Conservation (phyloP, 2,888 invertebrate species). For the Drosophila melanosoma region DNA sequence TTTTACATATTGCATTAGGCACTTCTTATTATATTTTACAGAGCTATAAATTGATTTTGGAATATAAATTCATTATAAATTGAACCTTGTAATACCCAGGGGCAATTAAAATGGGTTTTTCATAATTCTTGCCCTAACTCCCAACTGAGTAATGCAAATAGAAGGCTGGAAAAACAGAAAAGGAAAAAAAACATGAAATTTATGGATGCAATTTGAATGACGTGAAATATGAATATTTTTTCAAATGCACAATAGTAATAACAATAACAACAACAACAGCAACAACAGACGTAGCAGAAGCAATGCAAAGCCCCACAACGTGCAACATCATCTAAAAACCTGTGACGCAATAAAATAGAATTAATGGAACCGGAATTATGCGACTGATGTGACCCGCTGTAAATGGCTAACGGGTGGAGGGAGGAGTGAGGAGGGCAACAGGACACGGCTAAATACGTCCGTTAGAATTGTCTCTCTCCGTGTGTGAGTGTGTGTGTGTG, state of each 20-base stretch:
- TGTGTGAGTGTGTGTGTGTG: conserved; percentile 31
- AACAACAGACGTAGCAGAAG: conserved; percentile 15
- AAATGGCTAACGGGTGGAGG: conserved; percentile 2
- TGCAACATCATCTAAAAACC: conserved; percentile 73
- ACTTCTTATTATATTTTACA: neutral
- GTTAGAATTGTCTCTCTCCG: conserved; percentile 22
- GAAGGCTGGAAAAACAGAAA: conserved; percentile 9
- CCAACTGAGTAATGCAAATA: conserved; percentile 23
- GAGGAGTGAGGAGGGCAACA: conserved; percentile 13
- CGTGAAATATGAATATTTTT: conserved; percentile 66
- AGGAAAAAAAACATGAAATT: conserved; percentile 44
- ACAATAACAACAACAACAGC: conserved; percentile 15
- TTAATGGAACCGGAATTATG: conserved; percentile 80
- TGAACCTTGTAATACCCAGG: neutral
- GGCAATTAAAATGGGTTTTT: conserved; percentile 15
- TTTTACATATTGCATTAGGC: neutral
- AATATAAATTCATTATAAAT: conserved; percentile 8
- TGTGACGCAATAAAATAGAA: conserved; percentile 80
- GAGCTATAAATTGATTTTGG: neutral
- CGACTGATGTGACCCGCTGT: conserved; percentile 49
- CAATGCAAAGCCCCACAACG: conserved; percentile 31
- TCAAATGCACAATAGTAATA: conserved; percentile 34
- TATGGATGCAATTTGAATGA: conserved; percentile 57
- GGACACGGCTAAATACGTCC: conserved; percentile 26
- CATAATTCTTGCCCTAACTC: conserved; percentile 44